These are phyloP conservation scores for Acrossocheilus fasciatus DNA, from an alignment of 2,797 vertebrate species.

Conservation along the genomic window DNA sequence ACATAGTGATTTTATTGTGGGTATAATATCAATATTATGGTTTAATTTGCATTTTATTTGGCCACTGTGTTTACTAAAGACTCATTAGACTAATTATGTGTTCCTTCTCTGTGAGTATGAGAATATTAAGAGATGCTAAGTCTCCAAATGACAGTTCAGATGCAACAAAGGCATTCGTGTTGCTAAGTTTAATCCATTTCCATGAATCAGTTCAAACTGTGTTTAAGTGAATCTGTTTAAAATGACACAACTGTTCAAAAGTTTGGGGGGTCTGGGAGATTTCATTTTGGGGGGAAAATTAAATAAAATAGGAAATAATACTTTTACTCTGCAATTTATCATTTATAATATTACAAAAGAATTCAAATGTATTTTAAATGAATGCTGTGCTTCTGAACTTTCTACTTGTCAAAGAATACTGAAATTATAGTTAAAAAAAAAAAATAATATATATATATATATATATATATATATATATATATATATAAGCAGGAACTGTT, in stretches of 20 bases:
- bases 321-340: background rate
- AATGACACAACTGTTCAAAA: background rate
- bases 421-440: background rate
- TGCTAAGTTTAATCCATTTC: background rate
- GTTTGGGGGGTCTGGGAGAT: background rate
- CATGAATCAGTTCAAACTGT: background rate
- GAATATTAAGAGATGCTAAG: background rate
- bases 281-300: background rate
- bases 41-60: background rate
- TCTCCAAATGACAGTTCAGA: background rate
- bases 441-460: too few relatives aligned
- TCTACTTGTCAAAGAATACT: background rate
- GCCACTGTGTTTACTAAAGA: background rate
- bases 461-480: too few relatives aligned
- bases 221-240: background rate
- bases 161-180: background rate
- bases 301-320: background rate
- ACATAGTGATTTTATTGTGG: background rate
- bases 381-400: background rate
- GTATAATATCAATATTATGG: background rate
- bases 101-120: background rate
- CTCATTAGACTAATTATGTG: background rate
- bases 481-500: background rate
- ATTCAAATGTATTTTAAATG: background rate
- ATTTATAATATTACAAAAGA: background rate